Evolutionary conservation across 2,888 invertebrate species (phyloP).

Genomic region (Maniola hyperantus): DNA sequence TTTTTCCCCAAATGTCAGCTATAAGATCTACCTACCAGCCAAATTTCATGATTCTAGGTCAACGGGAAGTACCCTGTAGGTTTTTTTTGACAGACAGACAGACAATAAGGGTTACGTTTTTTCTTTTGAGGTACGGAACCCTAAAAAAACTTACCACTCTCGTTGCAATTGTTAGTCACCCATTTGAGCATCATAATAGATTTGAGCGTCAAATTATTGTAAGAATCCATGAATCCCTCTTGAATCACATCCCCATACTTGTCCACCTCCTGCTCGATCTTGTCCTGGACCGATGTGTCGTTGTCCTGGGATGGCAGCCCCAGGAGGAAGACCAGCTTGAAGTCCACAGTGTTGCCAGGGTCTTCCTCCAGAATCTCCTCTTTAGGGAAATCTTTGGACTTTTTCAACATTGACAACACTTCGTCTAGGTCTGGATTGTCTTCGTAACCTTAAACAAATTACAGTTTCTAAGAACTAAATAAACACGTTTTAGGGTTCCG

Average conservation of each 20-base stretch:
- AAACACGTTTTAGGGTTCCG: too few species aligned
- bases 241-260: constrained; percentile 90
- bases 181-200: constrained; percentile 93
- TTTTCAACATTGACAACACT: constrained; percentile 55
- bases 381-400: constrained; percentile 53
- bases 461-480: not conserved
- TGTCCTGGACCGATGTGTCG: constrained; percentile 82
- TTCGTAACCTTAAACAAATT: constrained; percentile 48
- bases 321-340: constrained; percentile 77
- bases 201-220: constrained; percentile 93
- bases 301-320: constrained; percentile 84
- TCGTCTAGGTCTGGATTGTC: constrained; percentile 57
- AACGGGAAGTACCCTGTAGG: too few species aligned
- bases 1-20: too few species aligned
- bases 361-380: constrained; percentile 41
- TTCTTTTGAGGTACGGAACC: too few species aligned
- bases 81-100: too few species aligned
- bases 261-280: constrained; percentile 85
- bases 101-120: too few species aligned
- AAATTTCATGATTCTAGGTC: too few species aligned
- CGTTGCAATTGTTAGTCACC: constrained; percentile 86
- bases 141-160: constrained; percentile 62
- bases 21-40: too few species aligned
- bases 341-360: constrained; percentile 52
- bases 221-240: constrained; percentile 91